Evolutionary conservation across 2,888 invertebrate genomes (phyloP), one percentile per base, ranked within the genome.

Genomic region (Heliconius erato): DNA sequence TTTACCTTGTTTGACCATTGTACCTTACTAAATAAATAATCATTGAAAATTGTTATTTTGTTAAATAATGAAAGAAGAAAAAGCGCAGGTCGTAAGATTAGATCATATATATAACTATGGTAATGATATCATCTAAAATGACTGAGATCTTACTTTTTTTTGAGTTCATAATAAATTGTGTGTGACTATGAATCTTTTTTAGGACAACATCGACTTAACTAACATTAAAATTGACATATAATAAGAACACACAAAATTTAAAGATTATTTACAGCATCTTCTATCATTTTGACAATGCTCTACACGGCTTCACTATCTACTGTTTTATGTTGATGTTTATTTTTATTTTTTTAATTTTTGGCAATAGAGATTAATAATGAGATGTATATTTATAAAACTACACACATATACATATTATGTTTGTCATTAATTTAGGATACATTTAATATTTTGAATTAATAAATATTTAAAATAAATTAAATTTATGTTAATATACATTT

Each of bases 161-260:
- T 11, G 68, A 19, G 68, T 40, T 14, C 12, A 9, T 69, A 23
- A n/a, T 19, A 12, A 71, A 72, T 26, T 72, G 44, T 26, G 44
- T 26, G 12, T 19, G 4, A 23, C 40, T 11, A n/a, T 65, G 12
- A 4, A 71, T 26, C 44, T 44, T 26, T 26, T 44, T 44, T 76
- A 76, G n/a, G n/a, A 35, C 35, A 63, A 76, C 76, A 76, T 63
- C 35, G 35, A 76, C 40, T 63, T 76, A 76, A 40, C 59, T 76
- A 63, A 76, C 76, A 35, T 40, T 63, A 16, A 76, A 59, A 76
- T 59, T 63, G 23, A 76, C 16, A 19, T 12, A 74, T 59, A 59
- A 74, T 32, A 74, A 63, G 14, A n/a, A 63, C 16, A 67, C 67
- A 7, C 16, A n/a, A 76, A 26, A 63, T 59, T 59, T 59, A 9